Conservation (phyloP, 2,888 invertebrate genomes). For the Clanis bilineata region DNA sequence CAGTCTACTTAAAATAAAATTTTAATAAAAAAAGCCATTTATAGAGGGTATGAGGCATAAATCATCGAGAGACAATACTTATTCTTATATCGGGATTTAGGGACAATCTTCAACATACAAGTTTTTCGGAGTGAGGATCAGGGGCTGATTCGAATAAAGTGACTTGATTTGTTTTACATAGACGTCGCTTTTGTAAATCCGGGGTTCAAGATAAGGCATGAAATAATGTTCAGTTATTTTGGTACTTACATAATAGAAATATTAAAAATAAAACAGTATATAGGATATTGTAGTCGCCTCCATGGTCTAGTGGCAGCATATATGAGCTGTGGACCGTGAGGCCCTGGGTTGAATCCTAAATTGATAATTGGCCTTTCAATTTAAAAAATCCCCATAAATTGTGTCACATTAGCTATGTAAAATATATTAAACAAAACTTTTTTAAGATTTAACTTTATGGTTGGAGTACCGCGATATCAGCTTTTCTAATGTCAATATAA, state of each 20-base stretch:
- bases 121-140: conserved; percentile 3
- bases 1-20: not conserved
- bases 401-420: not conserved
- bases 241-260: too few relatives aligned
- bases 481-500: not conserved
- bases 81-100: not conserved
- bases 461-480: not conserved
- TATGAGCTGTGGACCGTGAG: too few relatives aligned
- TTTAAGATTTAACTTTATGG: not conserved
- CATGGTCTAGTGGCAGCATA: too few relatives aligned
- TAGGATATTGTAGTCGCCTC: too few relatives aligned
- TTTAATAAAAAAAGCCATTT: conserved; percentile 31
- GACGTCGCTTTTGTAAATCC: conserved; percentile 4
- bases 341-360: too few relatives aligned
- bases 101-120: not conserved
- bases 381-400: too few relatives aligned
- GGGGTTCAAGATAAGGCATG: not conserved
- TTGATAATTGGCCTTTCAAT: too few relatives aligned
- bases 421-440: not conserved
- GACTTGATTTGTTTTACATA: conserved; percentile 12
- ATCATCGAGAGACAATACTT: not conserved
- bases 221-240: not conserved
- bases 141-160: conserved; percentile 6
- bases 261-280: too few relatives aligned
- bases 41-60: conserved; percentile 6